Percentiles rank a stretch among this genome's conserved stretches.
These are phyloP conservation scores for Magallana gigas DNA, from an alignment of 1,140 invertebrate genomes.

Conservation along the genomic window DNA sequence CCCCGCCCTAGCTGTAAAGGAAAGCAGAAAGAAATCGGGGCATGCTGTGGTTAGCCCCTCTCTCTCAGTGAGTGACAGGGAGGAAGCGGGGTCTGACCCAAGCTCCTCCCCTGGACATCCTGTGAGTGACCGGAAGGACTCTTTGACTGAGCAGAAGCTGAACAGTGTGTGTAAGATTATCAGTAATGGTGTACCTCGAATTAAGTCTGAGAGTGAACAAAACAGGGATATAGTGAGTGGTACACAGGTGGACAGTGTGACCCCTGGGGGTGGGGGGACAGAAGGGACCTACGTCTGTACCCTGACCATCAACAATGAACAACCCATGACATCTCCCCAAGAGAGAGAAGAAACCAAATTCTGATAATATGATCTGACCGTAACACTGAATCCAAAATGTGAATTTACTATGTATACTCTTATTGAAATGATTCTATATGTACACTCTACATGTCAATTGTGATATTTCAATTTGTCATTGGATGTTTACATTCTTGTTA, in stretches of 20 bases:
- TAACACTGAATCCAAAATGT: too few species aligned
- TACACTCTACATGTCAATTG: too few species aligned
- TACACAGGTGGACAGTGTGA: not conserved
- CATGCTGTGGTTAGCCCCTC: not conserved
- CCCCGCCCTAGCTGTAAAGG: not conserved
- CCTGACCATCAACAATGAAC: not conserved
- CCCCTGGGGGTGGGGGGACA: not conserved
- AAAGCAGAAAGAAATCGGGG: not conserved
- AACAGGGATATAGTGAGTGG: not conserved
- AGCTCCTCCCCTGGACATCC: not conserved
- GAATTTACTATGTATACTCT: too few species aligned
- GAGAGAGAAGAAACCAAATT: conserved; percentile 13
- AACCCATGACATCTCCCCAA: not conserved
- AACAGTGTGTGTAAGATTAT: not conserved
- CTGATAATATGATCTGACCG: not conserved
- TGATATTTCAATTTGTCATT: too few species aligned
- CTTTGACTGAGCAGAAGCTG: not conserved
- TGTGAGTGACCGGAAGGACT: not conserved
- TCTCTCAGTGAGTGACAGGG: not conserved
- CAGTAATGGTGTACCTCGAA: not conserved
- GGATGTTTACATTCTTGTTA: too few species aligned
- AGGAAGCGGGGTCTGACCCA: not conserved
- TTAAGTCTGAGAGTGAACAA: not conserved
- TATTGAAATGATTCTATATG: too few species aligned
- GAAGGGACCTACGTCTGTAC: not conserved